Evolutionary conservation across 2,113 vertebrate genomes (phyloP).

Genomic region (Erythrolamprus reginae): DNA sequence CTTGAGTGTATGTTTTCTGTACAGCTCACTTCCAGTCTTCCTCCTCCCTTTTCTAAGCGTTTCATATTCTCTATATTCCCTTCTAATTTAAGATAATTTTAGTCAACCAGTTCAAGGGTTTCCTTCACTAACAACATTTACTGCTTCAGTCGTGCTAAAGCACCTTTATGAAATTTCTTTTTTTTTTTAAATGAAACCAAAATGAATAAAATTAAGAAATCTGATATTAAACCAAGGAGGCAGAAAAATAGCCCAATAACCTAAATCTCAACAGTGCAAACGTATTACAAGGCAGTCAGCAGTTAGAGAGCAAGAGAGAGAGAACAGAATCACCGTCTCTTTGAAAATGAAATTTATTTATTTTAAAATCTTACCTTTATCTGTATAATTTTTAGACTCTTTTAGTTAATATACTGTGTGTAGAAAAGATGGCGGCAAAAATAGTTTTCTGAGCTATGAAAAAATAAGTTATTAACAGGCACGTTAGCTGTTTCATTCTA

Average conservation of each 20-base stretch:
- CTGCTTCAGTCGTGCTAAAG: constrained; percentile 71
- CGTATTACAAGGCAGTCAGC: constrained; percentile 71
- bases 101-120: constrained; percentile 62
- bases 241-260: constrained; percentile 37
- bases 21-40: constrained; percentile 68
- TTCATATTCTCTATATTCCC: constrained; percentile 53
- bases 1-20: constrained; percentile 67
- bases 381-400: constrained; percentile 60
- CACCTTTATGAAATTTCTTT: constrained; percentile 61
- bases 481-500: constrained; percentile 75
- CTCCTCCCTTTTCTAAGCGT: constrained; percentile 39
- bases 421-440: constrained; percentile 81
- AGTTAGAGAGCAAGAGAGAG: constrained; percentile 59
- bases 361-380: constrained; percentile 65
- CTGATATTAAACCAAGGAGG: constrained; percentile 52
- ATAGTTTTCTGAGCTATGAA: constrained; percentile 80
- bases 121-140: constrained; percentile 67
- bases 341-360: constrained; percentile 62
- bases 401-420: constrained; percentile 67
- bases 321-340: constrained; percentile 59
- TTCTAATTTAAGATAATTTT: constrained; percentile 62
- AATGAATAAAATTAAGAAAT: constrained; percentile 63
- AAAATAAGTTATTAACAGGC: constrained; percentile 78
- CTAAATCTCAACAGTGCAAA: constrained; percentile 66
- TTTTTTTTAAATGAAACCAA: constrained; percentile 55